Conservation (phyloP, 2,888 invertebrate species). For the Lutraria lutraria region DNA sequence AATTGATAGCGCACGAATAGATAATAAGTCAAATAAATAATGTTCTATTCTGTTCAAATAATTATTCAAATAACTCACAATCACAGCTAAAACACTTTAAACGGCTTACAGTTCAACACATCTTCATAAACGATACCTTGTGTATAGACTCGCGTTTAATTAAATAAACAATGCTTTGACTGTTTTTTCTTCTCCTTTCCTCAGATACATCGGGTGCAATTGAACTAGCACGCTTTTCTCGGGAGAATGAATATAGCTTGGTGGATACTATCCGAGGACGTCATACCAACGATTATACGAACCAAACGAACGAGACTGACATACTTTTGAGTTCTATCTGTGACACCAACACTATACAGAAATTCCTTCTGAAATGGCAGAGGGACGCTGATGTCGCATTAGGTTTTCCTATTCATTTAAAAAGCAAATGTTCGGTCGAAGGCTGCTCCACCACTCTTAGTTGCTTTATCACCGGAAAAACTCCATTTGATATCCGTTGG, state of each 20-base stretch:
- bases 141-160: too few relatives aligned
- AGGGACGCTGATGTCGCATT: slow-evolving; percentile 62
- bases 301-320: slow-evolving; percentile 53
- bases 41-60: too few relatives aligned
- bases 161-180: too few relatives aligned
- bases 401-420: slow-evolving; percentile 70
- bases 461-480: slow-evolving; percentile 68
- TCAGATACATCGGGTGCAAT: slow-evolving; percentile 26
- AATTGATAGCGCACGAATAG: too few relatives aligned
- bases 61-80: too few relatives aligned
- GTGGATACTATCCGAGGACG: slow-evolving; percentile 59
- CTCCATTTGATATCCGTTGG: slow-evolving; percentile 68
- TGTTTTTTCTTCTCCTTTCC: not conserved
- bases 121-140: too few relatives aligned
- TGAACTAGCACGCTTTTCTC: slow-evolving; percentile 23
- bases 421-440: slow-evolving; percentile 73
- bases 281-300: slow-evolving; percentile 15
- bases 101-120: too few relatives aligned
- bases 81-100: too few relatives aligned
- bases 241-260: slow-evolving; percentile 40
- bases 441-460: slow-evolving; percentile 62
- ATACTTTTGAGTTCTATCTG: slow-evolving; percentile 45
- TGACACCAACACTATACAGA: slow-evolving; percentile 56
- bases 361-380: slow-evolving; percentile 67
- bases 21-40: too few relatives aligned